A percentile compares a stretch with the other conserved stretches of the same genome.
phyloP scores from a whole-genome alignment of 2,888 invertebrate genomes.

The Lathronympha strigana region DNA sequence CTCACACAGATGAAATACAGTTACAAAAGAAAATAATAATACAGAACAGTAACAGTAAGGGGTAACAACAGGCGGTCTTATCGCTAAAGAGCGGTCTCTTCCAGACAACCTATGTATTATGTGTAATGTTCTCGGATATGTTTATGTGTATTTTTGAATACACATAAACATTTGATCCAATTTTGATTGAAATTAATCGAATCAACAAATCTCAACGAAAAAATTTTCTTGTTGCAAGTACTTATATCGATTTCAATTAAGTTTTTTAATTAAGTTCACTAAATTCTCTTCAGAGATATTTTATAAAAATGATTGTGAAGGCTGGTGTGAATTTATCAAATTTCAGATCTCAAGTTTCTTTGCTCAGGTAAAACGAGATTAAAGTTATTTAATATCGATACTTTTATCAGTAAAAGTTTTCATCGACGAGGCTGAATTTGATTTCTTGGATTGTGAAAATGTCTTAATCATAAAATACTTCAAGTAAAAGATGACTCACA shows the following conservation, averaged over 20 bases:
- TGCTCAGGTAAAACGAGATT: background rate
- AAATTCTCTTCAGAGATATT: background rate
- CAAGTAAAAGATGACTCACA: too few relatives aligned
- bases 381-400: constrained; percentile 13
- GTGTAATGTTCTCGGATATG: too few relatives aligned
- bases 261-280: constrained; percentile 25
- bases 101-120: too few relatives aligned
- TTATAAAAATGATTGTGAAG: constrained; percentile 13
- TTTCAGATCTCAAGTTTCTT: constrained; percentile 1
- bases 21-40: too few relatives aligned
- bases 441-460: background rate
- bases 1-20: too few relatives aligned
- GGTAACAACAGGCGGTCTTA: too few relatives aligned
- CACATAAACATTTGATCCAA: background rate
- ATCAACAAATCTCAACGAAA: background rate
- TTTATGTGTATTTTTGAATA: background rate
- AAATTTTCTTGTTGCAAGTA: background rate
- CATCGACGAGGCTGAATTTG: background rate
- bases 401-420: constrained; percentile 4
- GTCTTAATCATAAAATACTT: too few relatives aligned
- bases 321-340: background rate
- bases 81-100: too few relatives aligned
- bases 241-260: constrained; percentile 23
- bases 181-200: background rate
- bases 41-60: too few relatives aligned